phyloP scores from a whole-genome alignment of 2,888 invertebrate species.

The Acleris literana region DNA sequence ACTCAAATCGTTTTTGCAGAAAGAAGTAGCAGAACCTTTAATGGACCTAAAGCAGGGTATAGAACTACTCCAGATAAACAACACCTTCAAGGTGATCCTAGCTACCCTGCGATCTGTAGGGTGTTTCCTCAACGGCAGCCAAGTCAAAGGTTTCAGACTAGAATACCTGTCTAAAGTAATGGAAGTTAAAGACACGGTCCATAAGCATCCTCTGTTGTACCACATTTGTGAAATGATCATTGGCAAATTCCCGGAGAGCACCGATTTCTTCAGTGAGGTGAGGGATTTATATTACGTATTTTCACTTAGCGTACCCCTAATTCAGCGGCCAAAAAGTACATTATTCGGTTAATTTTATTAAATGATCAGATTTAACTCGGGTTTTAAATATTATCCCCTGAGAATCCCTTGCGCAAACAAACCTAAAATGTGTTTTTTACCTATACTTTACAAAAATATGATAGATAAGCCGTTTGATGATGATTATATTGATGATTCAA shows the following conservation, averaged over 20 bases:
- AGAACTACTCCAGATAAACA: slow-evolving; percentile 94
- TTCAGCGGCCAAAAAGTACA: too few relatives aligned
- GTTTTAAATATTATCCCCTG: too few relatives aligned
- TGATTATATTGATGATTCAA: too few relatives aligned
- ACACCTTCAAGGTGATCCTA: slow-evolving; percentile 97
- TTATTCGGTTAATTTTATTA: too few relatives aligned
- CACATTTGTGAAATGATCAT: slow-evolving; percentile 99
- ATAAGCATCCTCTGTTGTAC: slow-evolving; percentile 98
- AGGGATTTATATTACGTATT: slow-evolving; percentile 23
- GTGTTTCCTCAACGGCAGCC: slow-evolving; percentile 96
- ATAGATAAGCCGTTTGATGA: too few relatives aligned
- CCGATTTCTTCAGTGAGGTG: slow-evolving; percentile 98
- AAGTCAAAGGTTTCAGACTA: slow-evolving; percentile 97
- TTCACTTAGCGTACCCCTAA: too few relatives aligned
- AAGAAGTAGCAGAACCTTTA: slow-evolving; percentile 99
- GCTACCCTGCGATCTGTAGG: slow-evolving; percentile 97
- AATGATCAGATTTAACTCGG: too few relatives aligned
- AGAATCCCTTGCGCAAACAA: too few relatives aligned
- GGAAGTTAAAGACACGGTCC: slow-evolving; percentile 99
- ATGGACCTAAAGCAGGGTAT: slow-evolving; percentile 99
- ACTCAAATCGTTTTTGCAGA: slow-evolving; percentile 58
- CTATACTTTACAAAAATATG: too few relatives aligned
- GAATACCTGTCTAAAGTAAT: slow-evolving; percentile 99
- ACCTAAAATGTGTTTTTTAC: too few relatives aligned
- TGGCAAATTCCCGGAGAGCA: slow-evolving; percentile 97